phyloP scores from a whole-genome alignment of 2,797 vertebrate genomes.

The Garrulus glandarius region DNA sequence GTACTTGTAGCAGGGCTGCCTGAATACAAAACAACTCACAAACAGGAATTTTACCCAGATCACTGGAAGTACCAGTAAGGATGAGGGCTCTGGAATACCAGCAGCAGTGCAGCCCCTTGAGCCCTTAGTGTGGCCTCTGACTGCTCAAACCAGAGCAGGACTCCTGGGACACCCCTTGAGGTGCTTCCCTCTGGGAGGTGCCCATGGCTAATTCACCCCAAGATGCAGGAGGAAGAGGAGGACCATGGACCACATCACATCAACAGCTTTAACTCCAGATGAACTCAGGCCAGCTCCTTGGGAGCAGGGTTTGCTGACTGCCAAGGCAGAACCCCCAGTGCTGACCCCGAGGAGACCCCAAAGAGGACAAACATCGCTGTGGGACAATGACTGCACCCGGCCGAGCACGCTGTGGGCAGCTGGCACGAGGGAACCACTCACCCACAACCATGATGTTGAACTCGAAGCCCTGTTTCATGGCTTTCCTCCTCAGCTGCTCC shows the following conservation, averaged over 20 bases:
- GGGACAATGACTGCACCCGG: not conserved
- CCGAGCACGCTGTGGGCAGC: not conserved
- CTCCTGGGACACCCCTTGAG: fast-evolving
- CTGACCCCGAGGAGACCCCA: not conserved
- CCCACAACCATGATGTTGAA: slow-evolving; percentile 99
- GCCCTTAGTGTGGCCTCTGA: too few relatives aligned
- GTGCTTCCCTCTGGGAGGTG: fast-evolving
- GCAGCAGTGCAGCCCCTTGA: not conserved
- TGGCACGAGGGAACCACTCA: slow-evolving; percentile 66
- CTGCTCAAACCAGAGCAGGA: not conserved
- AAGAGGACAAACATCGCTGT: not conserved
- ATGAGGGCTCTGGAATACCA: not conserved
- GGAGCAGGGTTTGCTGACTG: not conserved
- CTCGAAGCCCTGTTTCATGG: slow-evolving; percentile 98
- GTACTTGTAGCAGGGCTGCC: not conserved
- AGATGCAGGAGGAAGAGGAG: fast-evolving
- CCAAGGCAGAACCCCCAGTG: not conserved
- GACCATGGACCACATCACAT: fast-evolving
- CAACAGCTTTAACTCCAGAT: not conserved
- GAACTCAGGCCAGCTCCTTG: not conserved
- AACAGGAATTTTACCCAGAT: not conserved
- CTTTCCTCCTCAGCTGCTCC: slow-evolving; percentile 93
- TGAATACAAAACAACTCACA: not conserved
- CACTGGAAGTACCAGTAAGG: not conserved
- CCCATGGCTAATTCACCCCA: fast-evolving